Conservation (phyloP, 37 sponge, comb jelly and placozoan genomes). For the Aplysina aerophoba region DNA sequence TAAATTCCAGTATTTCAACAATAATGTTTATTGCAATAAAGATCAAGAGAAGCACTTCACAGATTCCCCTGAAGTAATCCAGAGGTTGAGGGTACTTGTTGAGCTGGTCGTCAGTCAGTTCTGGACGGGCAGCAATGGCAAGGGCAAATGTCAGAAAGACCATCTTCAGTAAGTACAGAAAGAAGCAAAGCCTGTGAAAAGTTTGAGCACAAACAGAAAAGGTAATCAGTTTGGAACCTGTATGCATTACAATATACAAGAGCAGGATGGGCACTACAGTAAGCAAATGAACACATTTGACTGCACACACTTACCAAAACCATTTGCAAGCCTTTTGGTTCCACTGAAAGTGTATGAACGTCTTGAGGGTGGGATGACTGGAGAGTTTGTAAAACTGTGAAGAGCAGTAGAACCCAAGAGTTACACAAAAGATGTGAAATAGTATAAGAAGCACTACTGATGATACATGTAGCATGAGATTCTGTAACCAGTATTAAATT, state of each 20-base stretch:
- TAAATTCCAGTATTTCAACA: no score
- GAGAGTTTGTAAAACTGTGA: background rate
- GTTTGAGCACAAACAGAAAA: no score
- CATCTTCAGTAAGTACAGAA: background rate
- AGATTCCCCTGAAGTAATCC: background rate
- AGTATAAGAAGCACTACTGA: no score
- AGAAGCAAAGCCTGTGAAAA: background rate
- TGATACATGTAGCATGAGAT: no score
- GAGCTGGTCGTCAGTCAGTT: slow-evolving; percentile 13
- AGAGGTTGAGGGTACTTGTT: background rate
- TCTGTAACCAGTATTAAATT: no score
- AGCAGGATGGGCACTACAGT: no score
- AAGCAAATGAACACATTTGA: no score
- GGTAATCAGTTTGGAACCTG: no score
- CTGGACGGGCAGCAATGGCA: slow-evolving; percentile 16
- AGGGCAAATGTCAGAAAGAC: background rate
- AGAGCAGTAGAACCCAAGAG: background rate
- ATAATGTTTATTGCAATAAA: background rate
- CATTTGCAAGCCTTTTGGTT: background rate
- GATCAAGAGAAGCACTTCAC: background rate
- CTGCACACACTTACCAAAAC: background rate
- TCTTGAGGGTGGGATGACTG: slow-evolving; percentile 9
- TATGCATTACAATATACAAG: no score
- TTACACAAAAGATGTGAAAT: background rate
- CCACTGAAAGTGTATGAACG: background rate